Percentiles rank a stretch among this genome's conserved stretches.
Evolutionary conservation across 2,888 invertebrate genomes (phyloP).

Genomic region (Periphyllus acericola): DNA sequence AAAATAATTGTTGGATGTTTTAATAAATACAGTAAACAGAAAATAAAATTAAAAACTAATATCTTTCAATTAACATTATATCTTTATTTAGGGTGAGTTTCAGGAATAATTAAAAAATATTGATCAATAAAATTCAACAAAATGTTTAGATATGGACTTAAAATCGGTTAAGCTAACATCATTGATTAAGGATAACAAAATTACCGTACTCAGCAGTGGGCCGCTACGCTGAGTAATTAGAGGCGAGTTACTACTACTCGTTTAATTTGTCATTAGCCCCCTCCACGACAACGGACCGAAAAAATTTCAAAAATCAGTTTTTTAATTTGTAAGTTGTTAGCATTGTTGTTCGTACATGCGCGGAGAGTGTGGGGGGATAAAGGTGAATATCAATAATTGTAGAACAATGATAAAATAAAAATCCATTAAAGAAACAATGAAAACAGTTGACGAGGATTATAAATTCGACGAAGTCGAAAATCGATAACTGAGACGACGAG

Average conservation of each 20-base stretch:
- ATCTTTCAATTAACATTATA: too few relatives aligned
- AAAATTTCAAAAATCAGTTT: slow-evolving; percentile 27
- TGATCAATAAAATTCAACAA: too few relatives aligned
- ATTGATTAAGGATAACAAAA: neutral
- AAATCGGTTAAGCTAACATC: too few relatives aligned
- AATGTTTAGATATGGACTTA: too few relatives aligned
- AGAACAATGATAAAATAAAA: neutral
- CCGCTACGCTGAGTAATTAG: neutral
- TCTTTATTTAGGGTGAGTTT: too few relatives aligned
- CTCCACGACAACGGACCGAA: neutral
- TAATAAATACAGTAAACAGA: too few relatives aligned
- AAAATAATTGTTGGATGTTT: too few relatives aligned
- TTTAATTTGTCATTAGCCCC: neutral
- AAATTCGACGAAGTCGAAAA: neutral
- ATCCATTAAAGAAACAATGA: neutral
- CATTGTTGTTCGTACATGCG: neutral
- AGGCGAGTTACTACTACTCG: slow-evolving; percentile 1
- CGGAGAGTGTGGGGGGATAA: neutral
- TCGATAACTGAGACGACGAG: slow-evolving; percentile 3
- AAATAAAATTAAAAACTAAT: too few relatives aligned
- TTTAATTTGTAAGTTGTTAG: too few relatives aligned
- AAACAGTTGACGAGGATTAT: neutral
- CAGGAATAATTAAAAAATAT: too few relatives aligned
- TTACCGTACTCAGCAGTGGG: neutral
- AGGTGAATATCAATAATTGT: neutral